Evolutionary conservation across 2,113 vertebrate genomes (phyloP), one percentile per base, ranked within the genome.

Genomic region (Onychostruthus taczanowskii): DNA sequence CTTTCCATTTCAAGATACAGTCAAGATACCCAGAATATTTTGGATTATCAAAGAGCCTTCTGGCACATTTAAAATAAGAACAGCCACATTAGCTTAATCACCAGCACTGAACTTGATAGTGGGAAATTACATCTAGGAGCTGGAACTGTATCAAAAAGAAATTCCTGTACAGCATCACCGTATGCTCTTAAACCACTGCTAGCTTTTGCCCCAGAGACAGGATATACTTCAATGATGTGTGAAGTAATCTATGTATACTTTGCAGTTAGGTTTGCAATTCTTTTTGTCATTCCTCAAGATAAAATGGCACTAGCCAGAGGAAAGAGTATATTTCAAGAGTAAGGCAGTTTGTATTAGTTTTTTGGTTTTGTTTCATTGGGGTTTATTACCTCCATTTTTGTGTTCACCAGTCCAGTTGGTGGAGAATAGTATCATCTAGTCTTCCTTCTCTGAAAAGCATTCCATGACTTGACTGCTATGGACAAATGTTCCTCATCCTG

Each of bases 161-260:
- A 91, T 84, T 93, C 67, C 72, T 61, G 39, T 70, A 72, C 20
- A 89, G 39, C 30, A 82, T 82, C 70, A 58, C 19, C 8, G 0
- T 62, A 18, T 55, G 30, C 79, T 94, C 50, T 94, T 77, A 87
- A 96, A 80, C 55, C 72, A 74, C 52, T 59, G 39, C 47, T 93
- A 76, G 43, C 13, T 95, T 95, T 86, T 94, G 89, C 87, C 85
- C 75, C 82, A 95, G 75, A 95, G 90, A 95, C 75, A 94, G 85
- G 72, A 91, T 93, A 87, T 76, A 93, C 59, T 90, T 94, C 70
- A 83, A 9, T 62, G 37, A 87, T 55, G 46, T 62, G 84, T 87
- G 59, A 95, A 90, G 70, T 91, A 95, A 95, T 91, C 70, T 84
- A 68, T 70, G 46, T 53, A n/a, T 68, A 69, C 33, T 79, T 79